Conservation (phyloP, 2,888 invertebrate species). For the Drepanosiphum platanoidis region DNA sequence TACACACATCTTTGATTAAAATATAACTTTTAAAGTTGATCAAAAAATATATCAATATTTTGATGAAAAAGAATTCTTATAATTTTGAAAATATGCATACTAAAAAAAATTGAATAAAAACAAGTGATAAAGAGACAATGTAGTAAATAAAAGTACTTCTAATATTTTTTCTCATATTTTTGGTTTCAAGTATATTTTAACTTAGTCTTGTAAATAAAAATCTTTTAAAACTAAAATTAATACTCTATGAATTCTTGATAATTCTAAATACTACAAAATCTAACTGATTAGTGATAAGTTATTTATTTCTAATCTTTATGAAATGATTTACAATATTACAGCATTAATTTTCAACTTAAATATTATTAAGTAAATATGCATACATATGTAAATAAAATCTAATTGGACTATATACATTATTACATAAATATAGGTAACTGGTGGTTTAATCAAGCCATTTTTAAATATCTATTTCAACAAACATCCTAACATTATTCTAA, state of each 20-base stretch:
- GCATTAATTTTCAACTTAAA: neutral
- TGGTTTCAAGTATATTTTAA: too few relatives aligned
- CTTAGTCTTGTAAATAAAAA: too few relatives aligned
- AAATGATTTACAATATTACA: neutral
- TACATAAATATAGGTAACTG: neutral
- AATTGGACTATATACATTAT: constrained; percentile 4
- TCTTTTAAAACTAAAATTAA: too few relatives aligned
- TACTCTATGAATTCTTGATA: neutral
- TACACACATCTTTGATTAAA: too few relatives aligned
- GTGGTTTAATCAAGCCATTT: constrained; percentile 10
- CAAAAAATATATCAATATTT: too few relatives aligned
- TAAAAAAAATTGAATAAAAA: too few relatives aligned
- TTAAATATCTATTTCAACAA: constrained; percentile 26
- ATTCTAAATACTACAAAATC: neutral
- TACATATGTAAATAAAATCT: neutral
- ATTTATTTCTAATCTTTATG: neutral
- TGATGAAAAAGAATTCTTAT: too few relatives aligned
- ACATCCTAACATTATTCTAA: constrained; percentile 6
- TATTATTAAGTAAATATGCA: neutral
- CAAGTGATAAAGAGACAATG: too few relatives aligned
- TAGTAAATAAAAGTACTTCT: too few relatives aligned
- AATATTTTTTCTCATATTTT: too few relatives aligned
- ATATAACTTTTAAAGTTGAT: too few relatives aligned
- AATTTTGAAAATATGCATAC: too few relatives aligned
- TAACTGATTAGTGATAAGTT: neutral